A percentile compares a stretch with the other conserved stretches of the same genome.
Conservation (phyloP, 2,888 invertebrate species). For the Phyllotreta cruciferae region DNA sequence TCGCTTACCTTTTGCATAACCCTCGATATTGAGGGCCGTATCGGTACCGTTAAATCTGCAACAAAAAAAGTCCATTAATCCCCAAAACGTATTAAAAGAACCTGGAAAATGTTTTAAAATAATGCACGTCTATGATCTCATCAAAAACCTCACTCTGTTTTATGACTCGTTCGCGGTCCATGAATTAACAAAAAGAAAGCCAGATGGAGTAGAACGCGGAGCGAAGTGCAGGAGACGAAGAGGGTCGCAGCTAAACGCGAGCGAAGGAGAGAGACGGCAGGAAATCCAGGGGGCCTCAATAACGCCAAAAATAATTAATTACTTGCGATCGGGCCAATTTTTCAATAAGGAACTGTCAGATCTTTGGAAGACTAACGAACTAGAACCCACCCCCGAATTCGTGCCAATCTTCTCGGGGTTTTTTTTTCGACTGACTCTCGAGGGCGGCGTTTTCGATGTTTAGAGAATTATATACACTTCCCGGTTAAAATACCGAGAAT, state of each 20-base stretch:
- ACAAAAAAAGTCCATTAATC: conserved; percentile 41
- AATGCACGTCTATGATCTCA: conserved; percentile 20
- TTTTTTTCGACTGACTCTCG: conserved; percentile 1
- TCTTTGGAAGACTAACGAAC: conserved; percentile 58
- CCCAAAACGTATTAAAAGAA: neutral
- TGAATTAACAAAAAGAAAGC: conserved; percentile 73
- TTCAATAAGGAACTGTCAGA: conserved; percentile 64
- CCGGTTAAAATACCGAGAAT: conserved; percentile 10
- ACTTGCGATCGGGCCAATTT: conserved; percentile 71
- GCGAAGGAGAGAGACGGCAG: too few relatives aligned
- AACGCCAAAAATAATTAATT: conserved; percentile 78
- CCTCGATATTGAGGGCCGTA: conserved; percentile 52
- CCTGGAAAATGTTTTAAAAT: neutral
- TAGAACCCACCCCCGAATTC: conserved; percentile 46
- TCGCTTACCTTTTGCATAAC: conserved; percentile 57
- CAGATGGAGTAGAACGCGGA: conserved; percentile 57
- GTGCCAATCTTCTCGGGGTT: conserved; percentile 26
- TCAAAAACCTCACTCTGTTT: conserved; percentile 49
- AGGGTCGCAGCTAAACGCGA: conserved; percentile 15
- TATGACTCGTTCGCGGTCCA: conserved; percentile 65
- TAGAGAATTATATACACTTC: conserved; percentile 8
- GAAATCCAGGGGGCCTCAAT: conserved; percentile 61
- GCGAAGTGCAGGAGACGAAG: conserved; percentile 12
- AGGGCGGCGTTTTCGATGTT: conserved; percentile 4
- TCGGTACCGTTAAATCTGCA: conserved; percentile 56